A percentile compares a stretch with the other conserved stretches of the same genome.
phyloP scores from a whole-genome alignment of 2,888 invertebrate species.

The Parnassius apollo region DNA sequence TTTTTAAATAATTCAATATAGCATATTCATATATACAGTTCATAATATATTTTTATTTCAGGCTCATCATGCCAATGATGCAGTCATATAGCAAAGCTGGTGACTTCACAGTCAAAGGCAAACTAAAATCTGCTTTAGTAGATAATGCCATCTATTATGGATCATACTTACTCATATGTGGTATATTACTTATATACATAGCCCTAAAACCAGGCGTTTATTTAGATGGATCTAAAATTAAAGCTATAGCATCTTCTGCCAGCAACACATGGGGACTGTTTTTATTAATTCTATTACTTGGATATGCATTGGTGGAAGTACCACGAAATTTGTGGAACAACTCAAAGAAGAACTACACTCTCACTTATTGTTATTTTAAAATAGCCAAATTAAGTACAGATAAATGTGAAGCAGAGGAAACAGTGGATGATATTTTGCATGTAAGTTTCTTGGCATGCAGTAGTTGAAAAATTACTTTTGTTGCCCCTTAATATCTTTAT shows the following conservation, averaged over 20 bases:
- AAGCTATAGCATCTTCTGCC: constrained; percentile 98
- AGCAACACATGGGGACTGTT: constrained; percentile 99
- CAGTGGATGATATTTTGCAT: constrained; percentile 96
- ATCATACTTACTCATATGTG: constrained; percentile 96
- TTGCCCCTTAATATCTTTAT: no score
- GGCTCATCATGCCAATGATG: constrained; percentile 98
- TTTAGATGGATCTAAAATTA: constrained; percentile 94
- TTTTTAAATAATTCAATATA: no score
- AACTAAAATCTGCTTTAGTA: constrained; percentile 95
- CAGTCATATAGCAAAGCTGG: constrained; percentile 99
- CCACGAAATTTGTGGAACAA: constrained; percentile 95
- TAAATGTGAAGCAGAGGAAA: constrained; percentile 98
- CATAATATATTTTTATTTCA: constrained; percentile 55
- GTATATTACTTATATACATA: constrained; percentile 95
- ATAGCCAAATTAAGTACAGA: constrained; percentile 96
- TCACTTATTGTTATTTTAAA: constrained; percentile 95
- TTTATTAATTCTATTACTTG: constrained; percentile 92
- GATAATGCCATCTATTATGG: constrained; percentile 99
- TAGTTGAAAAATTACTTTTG: no score
- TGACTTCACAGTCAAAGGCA: constrained; percentile 96
- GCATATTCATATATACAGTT: no score
- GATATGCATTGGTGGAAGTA: constrained; percentile 98
- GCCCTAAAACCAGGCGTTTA: constrained; percentile 93
- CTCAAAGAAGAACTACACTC: constrained; percentile 90
- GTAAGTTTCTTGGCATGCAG: constrained; percentile 65